phyloP scores from a whole-genome alignment of 2,888 invertebrate genomes.

The Sturmia bella region DNA sequence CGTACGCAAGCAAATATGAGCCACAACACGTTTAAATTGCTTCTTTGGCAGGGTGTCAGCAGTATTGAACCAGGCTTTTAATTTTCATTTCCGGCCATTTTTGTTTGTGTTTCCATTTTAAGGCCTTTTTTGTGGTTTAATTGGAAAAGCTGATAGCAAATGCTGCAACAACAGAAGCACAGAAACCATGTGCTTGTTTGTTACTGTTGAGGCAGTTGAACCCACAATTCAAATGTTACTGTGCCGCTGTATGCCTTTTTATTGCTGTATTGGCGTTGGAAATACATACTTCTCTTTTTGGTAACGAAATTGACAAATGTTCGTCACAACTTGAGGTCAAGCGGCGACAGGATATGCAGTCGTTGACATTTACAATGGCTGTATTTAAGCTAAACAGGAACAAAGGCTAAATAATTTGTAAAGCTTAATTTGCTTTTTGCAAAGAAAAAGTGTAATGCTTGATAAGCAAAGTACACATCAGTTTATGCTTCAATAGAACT shows the following conservation, averaged over 20 bases:
- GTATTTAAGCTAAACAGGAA: not conserved
- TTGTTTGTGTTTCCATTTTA: conserved; percentile 47
- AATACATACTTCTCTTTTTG: conserved; percentile 23
- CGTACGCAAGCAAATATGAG: conserved; percentile 3
- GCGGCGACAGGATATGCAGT: conserved; percentile 19
- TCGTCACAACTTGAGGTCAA: conserved; percentile 54
- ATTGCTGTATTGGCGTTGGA: not conserved
- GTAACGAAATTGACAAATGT: conserved; percentile 55
- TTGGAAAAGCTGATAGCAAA: conserved; percentile 16
- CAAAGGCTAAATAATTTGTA: too few species aligned
- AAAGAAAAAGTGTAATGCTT: too few species aligned
- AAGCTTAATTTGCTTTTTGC: too few species aligned
- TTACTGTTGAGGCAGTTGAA: conserved; percentile 6
- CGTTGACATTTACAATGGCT: conserved; percentile 30
- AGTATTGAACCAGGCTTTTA: conserved; percentile 55
- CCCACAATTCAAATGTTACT: not conserved
- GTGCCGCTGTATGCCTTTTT: not conserved
- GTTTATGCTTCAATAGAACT: too few species aligned
- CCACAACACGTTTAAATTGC: conserved; percentile 1
- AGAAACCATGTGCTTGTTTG: conserved; percentile 23
- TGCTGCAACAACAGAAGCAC: conserved; percentile 11
- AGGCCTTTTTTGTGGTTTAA: conserved; percentile 50
- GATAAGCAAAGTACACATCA: too few species aligned
- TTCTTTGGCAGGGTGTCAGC: conserved; percentile 21
- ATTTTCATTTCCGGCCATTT: conserved; percentile 62